Base-by-base conservation (phyloP, 2,797 vertebrate species). In the Zalophus californianus region DNA sequence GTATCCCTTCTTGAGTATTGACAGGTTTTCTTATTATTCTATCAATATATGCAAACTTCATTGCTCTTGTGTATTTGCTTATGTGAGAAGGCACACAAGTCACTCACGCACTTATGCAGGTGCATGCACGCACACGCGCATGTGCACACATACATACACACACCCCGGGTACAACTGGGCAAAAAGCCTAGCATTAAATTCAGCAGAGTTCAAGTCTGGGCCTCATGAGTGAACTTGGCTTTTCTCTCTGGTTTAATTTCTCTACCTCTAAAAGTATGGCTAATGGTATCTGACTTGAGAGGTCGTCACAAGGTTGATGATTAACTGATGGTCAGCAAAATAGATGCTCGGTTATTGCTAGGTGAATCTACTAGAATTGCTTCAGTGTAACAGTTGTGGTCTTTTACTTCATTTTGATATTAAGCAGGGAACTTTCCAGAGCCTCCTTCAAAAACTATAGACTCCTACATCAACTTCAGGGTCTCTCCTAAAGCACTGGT, bases 101-200 rank as follows among this genome's bases (percentile, higher is more conserved):
- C 48, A 38, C 70, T 32, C 54, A 7, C 3, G 41, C 14, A 5
- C 35, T 18, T 32, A 6, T 7, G 58, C 5, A n/a, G 0, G 12
- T 18, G 13, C 11, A 21, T 2, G 5, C 35, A 12, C 2, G 3
- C 13, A 2, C 8, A 0, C n/a, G 4, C 25, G 13, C 3, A 11
- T 0, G 1, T 18, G 16, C 35, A 10, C 7, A 11, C 7, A 4
- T 13, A 9, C 35, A 11, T 20, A 25, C 25, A 13, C 18, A 21
- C 18, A 11, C 2, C 4, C n/a, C 11, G 18, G 41, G n/a, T 32
- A 15, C n/a, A 52, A 0, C 0, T 32, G 87, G 77, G 29, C 29
- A 35, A 7, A 80, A 73, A 48, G 66, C 41, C 62, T 18, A 18
- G 64, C 35, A 41, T 77, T 79, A 58, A 52, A 27, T 35, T 54